Conservation (phyloP, 1,140 invertebrate species). For the Cryptotermes secundus region DNA sequence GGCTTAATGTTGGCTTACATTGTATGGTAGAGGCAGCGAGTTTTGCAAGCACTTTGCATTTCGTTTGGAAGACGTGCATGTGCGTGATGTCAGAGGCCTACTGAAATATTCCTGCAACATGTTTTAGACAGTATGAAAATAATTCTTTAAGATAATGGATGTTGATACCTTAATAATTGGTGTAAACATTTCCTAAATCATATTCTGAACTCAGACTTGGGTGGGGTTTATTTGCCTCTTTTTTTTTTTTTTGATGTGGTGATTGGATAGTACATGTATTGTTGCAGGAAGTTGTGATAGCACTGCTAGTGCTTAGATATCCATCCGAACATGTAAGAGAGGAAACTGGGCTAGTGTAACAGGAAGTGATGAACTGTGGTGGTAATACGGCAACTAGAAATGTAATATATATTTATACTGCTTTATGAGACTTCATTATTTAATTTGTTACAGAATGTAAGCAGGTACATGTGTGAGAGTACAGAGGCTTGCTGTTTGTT, state of each 20-base stretch:
- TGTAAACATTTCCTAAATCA: background rate
- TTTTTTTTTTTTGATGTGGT: background rate
- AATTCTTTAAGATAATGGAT: background rate
- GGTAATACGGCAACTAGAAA: background rate
- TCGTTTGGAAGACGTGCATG: background rate
- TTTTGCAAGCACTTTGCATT: background rate
- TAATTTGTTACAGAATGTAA: background rate
- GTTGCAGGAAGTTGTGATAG: background rate
- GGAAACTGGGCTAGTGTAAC: background rate
- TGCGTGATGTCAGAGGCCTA: background rate
- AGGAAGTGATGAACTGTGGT: too few species aligned
- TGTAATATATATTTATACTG: background rate
- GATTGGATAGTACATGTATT: background rate
- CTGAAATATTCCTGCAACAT: background rate
- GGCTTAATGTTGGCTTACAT: background rate
- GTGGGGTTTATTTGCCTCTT: background rate
- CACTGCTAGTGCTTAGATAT: background rate
- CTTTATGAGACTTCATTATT: background rate
- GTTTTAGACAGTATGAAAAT: background rate
- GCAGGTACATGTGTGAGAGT: background rate
- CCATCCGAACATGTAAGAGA: background rate
- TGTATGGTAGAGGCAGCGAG: background rate
- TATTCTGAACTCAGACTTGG: background rate
- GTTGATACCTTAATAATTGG: background rate
- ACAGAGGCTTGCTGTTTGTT: background rate